Percentiles rank a stretch among this genome's conserved stretches.
Conservation (phyloP, 2,888 invertebrate species). For the Ophioninae sp. region DNA sequence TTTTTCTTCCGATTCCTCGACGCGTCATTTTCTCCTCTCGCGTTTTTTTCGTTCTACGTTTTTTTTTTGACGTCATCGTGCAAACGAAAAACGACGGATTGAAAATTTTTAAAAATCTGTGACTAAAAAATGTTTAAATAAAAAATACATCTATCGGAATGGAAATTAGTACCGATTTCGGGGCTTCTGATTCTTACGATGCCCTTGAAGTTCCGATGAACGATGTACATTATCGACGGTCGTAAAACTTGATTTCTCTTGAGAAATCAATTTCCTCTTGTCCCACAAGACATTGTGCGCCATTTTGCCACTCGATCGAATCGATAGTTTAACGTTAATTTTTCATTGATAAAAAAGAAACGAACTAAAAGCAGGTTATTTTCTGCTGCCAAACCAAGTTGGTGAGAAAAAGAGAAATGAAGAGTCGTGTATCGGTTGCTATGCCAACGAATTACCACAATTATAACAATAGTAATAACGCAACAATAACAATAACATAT, state of each 20-base stretch:
- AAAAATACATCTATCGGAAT: too few relatives aligned
- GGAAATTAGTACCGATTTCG: constrained; percentile 16
- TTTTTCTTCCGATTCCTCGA: constrained; percentile 3
- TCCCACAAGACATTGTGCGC: constrained; percentile 21
- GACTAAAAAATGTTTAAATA: too few relatives aligned
- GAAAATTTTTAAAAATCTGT: too few relatives aligned
- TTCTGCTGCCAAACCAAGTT: constrained; percentile 1
- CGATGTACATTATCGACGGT: neutral
- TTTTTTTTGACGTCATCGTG: too few relatives aligned
- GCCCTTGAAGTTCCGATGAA: constrained; percentile 5
- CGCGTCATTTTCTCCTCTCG: too few relatives aligned
- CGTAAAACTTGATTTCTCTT: constrained; percentile 5
- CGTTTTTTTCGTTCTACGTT: too few relatives aligned
- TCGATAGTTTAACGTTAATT: constrained; percentile 4
- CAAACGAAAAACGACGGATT: too few relatives aligned
- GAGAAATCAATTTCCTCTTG: constrained; percentile 2
- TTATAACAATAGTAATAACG: neutral
- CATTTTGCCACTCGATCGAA: constrained; percentile 21
- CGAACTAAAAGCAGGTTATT: constrained; percentile 6
- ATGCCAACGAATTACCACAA: constrained; percentile 33
- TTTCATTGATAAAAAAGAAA: constrained; percentile 12
- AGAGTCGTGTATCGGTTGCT: constrained; percentile 32
- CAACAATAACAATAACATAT: neutral
- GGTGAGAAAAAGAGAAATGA: constrained; percentile 3
- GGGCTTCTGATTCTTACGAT: neutral